phyloP scores from a whole-genome alignment of 2,797 vertebrate species.

The Poeciliopsis turneri region DNA sequence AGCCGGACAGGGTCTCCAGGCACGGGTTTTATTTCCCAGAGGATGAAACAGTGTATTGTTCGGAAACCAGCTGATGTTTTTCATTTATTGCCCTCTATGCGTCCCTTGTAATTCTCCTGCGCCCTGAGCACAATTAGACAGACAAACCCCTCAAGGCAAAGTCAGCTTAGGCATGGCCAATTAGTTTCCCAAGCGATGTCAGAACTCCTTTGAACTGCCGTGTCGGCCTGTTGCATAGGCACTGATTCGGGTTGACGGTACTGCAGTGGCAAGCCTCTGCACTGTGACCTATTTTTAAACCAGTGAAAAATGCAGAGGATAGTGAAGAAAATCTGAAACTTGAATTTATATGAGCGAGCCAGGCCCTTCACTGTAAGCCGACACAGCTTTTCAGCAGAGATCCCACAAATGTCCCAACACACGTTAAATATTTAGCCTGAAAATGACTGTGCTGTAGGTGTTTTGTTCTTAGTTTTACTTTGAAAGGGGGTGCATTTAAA shows the following conservation, averaged over 20 bases:
- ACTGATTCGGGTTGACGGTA: slow-evolving; percentile 76
- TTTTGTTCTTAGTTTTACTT: slow-evolving; percentile 11
- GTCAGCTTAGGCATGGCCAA: slow-evolving; percentile 81
- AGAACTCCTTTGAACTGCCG: slow-evolving; percentile 82
- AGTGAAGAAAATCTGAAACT: slow-evolving; percentile 54
- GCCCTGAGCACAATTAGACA: slow-evolving; percentile 81
- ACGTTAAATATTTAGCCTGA: slow-evolving; percentile 12
- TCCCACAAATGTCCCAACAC: slow-evolving; percentile 12
- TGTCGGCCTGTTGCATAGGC: slow-evolving; percentile 75
- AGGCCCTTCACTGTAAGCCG: slow-evolving; percentile 16
- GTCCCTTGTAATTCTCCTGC: slow-evolving; percentile 73
- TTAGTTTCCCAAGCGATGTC: slow-evolving; percentile 82
- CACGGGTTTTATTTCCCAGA: slow-evolving; percentile 63
- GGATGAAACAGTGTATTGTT: slow-evolving; percentile 68
- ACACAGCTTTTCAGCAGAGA: slow-evolving; percentile 21
- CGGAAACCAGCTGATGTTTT: slow-evolving; percentile 76
- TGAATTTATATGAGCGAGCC: slow-evolving; percentile 35
- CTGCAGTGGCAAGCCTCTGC: slow-evolving; percentile 74
- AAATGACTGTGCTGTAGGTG: slow-evolving; percentile 16
- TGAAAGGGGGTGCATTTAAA: slow-evolving; percentile 21
- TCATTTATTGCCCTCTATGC: slow-evolving; percentile 74
- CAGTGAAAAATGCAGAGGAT: slow-evolving; percentile 46
- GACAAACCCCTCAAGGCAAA: slow-evolving; percentile 77
- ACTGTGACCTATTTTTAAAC: slow-evolving; percentile 81
- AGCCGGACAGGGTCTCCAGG: slow-evolving; percentile 58